Evolutionary conservation across 2,888 invertebrate genomes (phyloP).

Genomic region (Meiosimyza platycephala): DNA sequence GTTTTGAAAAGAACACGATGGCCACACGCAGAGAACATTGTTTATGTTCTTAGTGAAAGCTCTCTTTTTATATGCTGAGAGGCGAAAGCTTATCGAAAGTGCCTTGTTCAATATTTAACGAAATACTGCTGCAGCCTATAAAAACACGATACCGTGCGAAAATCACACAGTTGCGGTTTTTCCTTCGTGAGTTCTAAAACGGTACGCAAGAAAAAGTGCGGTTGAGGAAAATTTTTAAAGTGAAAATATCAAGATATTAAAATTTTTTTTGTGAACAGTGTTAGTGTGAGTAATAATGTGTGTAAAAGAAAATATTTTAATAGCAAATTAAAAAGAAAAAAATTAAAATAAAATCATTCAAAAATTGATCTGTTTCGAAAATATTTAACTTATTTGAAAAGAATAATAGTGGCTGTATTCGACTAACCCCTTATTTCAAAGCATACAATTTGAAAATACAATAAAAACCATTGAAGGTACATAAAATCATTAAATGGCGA

Average conservation of each 20-base stretch:
- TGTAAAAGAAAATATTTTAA: background rate
- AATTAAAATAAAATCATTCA: too few species aligned
- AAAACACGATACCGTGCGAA: constrained; percentile 47
- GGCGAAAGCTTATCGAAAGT: constrained; percentile 21
- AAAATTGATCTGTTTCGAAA: too few species aligned
- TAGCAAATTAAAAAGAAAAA: background rate
- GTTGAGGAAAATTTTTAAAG: background rate
- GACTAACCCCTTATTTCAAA: too few species aligned
- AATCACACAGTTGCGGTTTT: constrained; percentile 56
- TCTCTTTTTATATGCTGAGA: background rate
- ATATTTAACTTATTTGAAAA: too few species aligned
- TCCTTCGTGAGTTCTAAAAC: constrained; percentile 39
- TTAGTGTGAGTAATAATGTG: background rate
- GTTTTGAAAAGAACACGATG: too few species aligned
- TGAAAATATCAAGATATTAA: background rate
- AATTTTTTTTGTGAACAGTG: too few species aligned
- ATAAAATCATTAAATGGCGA: too few species aligned
- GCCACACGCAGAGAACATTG: too few species aligned
- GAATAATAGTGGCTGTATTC: too few species aligned
- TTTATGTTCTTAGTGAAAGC: too few species aligned
- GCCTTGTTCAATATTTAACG: constrained; percentile 51
- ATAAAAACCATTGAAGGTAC: too few species aligned
- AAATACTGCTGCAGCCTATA: constrained; percentile 51
- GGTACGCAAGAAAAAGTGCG: constrained; percentile 35
- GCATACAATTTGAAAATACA: too few species aligned